Conservation (phyloP, 2,797 vertebrate species). For the Syncerus caffer region DNA sequence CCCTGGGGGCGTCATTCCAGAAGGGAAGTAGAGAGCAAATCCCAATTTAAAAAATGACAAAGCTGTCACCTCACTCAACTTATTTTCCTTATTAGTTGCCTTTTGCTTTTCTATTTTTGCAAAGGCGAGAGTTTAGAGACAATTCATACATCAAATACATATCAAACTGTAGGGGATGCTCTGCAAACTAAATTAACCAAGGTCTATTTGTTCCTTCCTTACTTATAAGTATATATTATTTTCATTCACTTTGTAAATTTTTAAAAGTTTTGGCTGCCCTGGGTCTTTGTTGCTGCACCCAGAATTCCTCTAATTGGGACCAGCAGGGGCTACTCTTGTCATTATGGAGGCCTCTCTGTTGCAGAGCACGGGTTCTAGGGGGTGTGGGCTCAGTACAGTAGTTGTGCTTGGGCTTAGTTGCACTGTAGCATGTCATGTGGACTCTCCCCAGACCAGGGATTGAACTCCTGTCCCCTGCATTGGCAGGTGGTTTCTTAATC, state of each 20-base stretch:
- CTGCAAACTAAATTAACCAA: slow-evolving; percentile 21
- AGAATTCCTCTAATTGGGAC: background rate
- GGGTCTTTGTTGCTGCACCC: background rate
- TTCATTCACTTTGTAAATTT: background rate
- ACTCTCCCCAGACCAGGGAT: background rate
- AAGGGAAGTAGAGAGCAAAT: slow-evolving; percentile 56
- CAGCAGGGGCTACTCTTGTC: background rate
- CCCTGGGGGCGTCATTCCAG: background rate
- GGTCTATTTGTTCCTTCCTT: background rate
- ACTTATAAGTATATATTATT: background rate
- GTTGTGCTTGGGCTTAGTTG: background rate
- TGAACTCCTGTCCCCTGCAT: background rate
- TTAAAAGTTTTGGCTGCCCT: background rate
- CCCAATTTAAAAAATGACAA: slow-evolving; percentile 54
- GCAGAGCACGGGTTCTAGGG: rapidly evolving
- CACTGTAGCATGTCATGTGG: background rate
- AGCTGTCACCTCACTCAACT: slow-evolving; percentile 39
- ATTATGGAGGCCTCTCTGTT: background rate
- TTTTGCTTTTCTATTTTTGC: slow-evolving; percentile 44
- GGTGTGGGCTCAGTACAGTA: background rate
- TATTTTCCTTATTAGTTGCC: slow-evolving; percentile 52
- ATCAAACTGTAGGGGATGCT: slow-evolving; percentile 25
- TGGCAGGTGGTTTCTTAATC: background rate
- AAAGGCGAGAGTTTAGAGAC: slow-evolving; percentile 35
- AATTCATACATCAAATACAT: background rate